Evolutionary conservation across 2,113 vertebrate species (phyloP).

Genomic region (Dipodomys spectabilis): DNA sequence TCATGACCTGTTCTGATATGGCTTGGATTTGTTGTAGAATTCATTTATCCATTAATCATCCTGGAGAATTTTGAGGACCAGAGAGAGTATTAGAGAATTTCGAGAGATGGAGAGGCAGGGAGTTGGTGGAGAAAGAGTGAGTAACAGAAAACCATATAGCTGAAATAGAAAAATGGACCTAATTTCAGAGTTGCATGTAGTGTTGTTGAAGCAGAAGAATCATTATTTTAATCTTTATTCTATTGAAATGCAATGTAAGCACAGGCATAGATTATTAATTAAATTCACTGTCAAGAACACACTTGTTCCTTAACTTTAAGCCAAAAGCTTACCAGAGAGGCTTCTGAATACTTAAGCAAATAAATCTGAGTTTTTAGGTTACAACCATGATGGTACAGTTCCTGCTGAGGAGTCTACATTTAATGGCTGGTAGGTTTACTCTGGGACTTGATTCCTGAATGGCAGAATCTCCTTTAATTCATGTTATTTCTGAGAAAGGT

Average conservation of each 20-base stretch:
- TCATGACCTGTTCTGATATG: slow-evolving; percentile 71
- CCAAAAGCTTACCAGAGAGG: not conserved
- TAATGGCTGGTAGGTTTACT: not conserved
- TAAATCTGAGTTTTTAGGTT: not conserved
- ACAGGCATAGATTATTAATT: slow-evolving; percentile 29
- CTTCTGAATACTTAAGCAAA: not conserved
- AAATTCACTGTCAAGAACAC: not conserved
- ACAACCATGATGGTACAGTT: not conserved
- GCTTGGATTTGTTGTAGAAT: slow-evolving; percentile 63
- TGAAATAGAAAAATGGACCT: not conserved
- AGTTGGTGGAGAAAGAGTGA: not conserved
- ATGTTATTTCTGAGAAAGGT: not conserved
- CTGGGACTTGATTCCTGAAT: not conserved
- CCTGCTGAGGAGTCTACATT: not conserved
- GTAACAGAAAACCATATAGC: not conserved
- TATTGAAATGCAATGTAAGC: slow-evolving; percentile 42
- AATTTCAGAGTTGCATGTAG: not conserved
- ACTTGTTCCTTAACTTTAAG: slow-evolving; percentile 35
- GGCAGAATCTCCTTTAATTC: not conserved
- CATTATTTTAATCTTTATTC: slow-evolving; percentile 44
- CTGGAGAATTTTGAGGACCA: slow-evolving; percentile 16
- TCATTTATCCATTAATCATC: slow-evolving; percentile 68
- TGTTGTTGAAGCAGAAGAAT: not conserved
- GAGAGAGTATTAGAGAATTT: slow-evolving; percentile 3
- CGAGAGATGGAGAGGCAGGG: not conserved